phyloP scores from a whole-genome alignment of 2,113 vertebrate species.

The Phylloscopus trochilus region DNA sequence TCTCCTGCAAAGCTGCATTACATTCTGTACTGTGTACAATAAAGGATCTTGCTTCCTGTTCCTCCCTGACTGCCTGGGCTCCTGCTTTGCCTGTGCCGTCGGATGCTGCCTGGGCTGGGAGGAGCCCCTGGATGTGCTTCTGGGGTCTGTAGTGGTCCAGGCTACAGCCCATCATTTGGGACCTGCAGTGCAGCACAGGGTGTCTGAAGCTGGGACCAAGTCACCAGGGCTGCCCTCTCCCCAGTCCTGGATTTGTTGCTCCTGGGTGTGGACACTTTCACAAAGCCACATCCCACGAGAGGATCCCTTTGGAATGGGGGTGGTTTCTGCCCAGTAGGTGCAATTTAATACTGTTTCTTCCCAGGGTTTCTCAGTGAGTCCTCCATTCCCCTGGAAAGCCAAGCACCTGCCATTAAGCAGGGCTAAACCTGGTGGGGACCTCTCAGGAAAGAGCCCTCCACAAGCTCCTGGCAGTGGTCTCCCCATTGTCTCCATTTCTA shows the following conservation, averaged over 20 bases:
- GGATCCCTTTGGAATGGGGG: fast-evolving
- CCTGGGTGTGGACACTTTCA: not conserved
- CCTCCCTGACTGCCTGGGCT: not conserved
- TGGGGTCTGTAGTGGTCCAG: not conserved
- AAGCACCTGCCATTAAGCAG: not conserved
- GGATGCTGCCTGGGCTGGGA: not conserved
- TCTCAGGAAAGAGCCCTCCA: not conserved
- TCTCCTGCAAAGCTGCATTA: slow-evolving; percentile 89
- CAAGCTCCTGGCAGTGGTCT: not conserved
- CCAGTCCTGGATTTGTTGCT: not conserved
- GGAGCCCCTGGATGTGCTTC: not conserved
- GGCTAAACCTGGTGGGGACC: not conserved
- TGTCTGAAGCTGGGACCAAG: not conserved
- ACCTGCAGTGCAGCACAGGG: not conserved
- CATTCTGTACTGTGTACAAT: slow-evolving; percentile 98
- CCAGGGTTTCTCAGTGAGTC: not conserved
- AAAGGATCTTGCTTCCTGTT: slow-evolving; percentile 85
- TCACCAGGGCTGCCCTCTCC: not conserved
- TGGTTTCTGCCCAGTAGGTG: not conserved
- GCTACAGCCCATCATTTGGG: not conserved
- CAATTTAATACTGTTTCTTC: not conserved
- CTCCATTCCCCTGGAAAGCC: not conserved
- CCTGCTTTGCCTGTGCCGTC: not conserved
- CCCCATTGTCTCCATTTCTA: not conserved
- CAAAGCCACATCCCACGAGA: not conserved